Evolutionary conservation across 2,797 vertebrate species (phyloP).

Genomic region (Channa striata): DNA sequence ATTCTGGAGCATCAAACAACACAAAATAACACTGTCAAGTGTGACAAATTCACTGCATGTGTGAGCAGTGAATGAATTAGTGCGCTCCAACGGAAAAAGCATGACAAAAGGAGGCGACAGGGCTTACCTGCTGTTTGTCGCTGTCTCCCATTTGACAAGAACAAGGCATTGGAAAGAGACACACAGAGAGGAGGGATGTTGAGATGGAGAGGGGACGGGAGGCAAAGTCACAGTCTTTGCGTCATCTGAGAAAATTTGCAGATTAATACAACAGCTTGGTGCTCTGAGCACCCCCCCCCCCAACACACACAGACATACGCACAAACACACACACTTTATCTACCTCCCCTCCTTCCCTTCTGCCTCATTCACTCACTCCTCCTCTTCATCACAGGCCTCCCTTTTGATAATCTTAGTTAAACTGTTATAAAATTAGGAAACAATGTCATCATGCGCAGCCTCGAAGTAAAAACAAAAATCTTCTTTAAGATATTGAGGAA

Average conservation of each 20-base stretch:
- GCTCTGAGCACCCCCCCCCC: conserved; percentile 55
- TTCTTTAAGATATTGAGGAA: not conserved
- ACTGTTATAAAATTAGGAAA: not conserved
- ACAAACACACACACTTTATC: conserved; percentile 18
- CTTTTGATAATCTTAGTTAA: conserved; percentile 2
- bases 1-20: not conserved
- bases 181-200: conserved; percentile 45
- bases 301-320: not conserved
- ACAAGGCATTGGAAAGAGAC: conserved; percentile 74
- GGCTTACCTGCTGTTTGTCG: conserved; percentile 79
- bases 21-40: not conserved
- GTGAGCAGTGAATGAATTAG: conserved; percentile 2
- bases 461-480: too few species aligned
- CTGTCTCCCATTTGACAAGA: conserved; percentile 73
- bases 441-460: not conserved
- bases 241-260: conserved; percentile 85
- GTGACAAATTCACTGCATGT: not conserved
- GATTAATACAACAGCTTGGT: conserved; percentile 84
- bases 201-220: conserved; percentile 58
- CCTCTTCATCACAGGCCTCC: conserved; percentile 6
- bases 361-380: conserved; percentile 23
- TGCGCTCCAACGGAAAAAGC: not conserved
- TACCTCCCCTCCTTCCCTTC: conserved; percentile 15
- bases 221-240: conserved; percentile 78
- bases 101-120: not conserved